phyloP scores from a whole-genome alignment of 2,797 vertebrate species.

The Steatocranus sp. region DNA sequence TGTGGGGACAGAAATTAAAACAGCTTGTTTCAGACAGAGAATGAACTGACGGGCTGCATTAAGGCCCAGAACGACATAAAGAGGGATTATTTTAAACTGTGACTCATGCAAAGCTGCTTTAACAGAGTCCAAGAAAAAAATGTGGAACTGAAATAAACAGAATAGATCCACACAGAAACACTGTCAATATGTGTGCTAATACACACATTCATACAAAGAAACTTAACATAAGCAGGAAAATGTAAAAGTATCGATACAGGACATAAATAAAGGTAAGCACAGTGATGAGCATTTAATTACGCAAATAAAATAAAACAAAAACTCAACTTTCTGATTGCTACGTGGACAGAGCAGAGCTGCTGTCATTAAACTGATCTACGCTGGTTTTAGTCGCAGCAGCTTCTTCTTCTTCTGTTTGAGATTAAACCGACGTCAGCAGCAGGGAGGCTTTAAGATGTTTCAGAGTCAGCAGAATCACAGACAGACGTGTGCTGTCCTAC shows the following conservation, averaged over 20 bases:
- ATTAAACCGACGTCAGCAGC: neutral
- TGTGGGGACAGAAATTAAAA: neutral
- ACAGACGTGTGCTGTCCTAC: neutral
- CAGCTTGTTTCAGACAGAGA: neutral
- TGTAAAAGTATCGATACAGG: neutral
- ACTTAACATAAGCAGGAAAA: fast-evolving
- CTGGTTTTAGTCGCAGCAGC: neutral
- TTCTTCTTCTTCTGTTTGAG: neutral
- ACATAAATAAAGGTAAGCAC: neutral
- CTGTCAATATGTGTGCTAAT: neutral
- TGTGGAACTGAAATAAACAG: neutral
- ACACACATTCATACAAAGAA: neutral
- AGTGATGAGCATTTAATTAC: neutral
- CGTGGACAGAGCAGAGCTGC: neutral
- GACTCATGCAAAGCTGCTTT: neutral
- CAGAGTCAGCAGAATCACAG: neutral
- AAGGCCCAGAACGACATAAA: neutral
- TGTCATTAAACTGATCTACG: neutral
- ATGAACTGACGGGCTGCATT: neutral
- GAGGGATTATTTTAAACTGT: neutral
- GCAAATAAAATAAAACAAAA: neutral
- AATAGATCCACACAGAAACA: fast-evolving
- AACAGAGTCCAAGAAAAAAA: neutral
- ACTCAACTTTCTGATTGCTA: fast-evolving
- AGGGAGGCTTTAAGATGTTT: neutral